Evolutionary conservation across 2,888 invertebrate species (phyloP), one percentile per base, ranked within the genome.

Genomic region (Papilio elwesi): DNA sequence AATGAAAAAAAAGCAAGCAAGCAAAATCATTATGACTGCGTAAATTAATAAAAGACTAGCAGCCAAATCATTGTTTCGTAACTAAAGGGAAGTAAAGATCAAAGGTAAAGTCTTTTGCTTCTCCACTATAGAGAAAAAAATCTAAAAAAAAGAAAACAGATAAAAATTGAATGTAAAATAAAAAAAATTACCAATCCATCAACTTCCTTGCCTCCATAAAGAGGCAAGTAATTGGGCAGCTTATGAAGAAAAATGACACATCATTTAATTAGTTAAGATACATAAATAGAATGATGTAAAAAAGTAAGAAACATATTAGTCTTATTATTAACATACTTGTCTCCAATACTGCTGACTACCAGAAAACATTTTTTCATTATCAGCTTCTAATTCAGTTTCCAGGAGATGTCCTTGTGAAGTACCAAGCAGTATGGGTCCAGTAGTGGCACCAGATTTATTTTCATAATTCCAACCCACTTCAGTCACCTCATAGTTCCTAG

Each of bases 391-490:
- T 87, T 98, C 98, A 0, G 97, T 97, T 90, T 99, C 99, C 88
- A 98, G 96, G 75, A 99, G 97, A 62, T 97, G 93, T 0, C 99
- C 99, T 85, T 97, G 97, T 0, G 97, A 97, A 0, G 98, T 98
- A 8, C 98, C 99, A 62, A 99, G 85, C 55, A 99, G 91, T 80
- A 99, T 98, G 0, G 97, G 96, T 0, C 97, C 97, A 0, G 98
- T 98, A 0, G 96, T 94, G 0, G 85, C 89, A 74, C 96, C 96
- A 0, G 95, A 96, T 2, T 94, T 95, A 78, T 97, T 96, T 73
- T 95, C 95, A 78, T 95, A 95, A 87, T 97, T 98, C 97, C 98
- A 99, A 0, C 96, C 98, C 0, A 99, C 97, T 67, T 98, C 97
- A 0, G 98, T 98, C 38, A 99, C 96, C 84, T 97, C 97, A 86